Conservation (phyloP, 1,140 invertebrate species). For the Neodiprion virginianus region DNA sequence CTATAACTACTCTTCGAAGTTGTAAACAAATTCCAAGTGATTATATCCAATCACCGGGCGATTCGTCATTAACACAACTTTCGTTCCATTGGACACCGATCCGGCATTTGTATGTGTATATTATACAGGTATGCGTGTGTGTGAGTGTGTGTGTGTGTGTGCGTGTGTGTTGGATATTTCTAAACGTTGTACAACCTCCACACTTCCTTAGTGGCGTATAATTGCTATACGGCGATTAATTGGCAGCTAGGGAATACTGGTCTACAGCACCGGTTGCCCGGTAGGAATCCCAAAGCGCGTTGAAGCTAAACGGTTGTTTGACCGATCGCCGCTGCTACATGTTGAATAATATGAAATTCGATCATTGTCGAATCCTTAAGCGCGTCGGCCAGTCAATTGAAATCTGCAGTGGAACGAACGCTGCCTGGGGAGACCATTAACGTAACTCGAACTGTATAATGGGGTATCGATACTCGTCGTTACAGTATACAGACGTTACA, state of each 20-base stretch:
- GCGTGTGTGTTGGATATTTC: not conserved
- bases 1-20: no score
- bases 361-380: no score
- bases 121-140: no score
- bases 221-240: not conserved
- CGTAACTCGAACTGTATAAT: no score
- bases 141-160: not conserved
- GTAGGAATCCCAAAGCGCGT: not conserved
- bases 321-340: no score
- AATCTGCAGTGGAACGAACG: no score
- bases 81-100: not conserved
- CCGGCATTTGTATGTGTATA: not conserved
- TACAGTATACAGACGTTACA: no score
- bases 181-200: no score
- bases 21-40: not conserved
- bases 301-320: not conserved
- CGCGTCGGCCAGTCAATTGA: no score
- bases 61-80: not conserved
- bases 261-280: not conserved
- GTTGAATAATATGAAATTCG: no score
- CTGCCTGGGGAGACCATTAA: no score
- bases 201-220: not conserved
- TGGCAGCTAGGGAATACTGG: not conserved
- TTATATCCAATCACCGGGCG: not conserved
- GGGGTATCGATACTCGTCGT: no score